phyloP scores from a whole-genome alignment of 2,888 invertebrate species.

The Sminthurides aquaticus region DNA sequence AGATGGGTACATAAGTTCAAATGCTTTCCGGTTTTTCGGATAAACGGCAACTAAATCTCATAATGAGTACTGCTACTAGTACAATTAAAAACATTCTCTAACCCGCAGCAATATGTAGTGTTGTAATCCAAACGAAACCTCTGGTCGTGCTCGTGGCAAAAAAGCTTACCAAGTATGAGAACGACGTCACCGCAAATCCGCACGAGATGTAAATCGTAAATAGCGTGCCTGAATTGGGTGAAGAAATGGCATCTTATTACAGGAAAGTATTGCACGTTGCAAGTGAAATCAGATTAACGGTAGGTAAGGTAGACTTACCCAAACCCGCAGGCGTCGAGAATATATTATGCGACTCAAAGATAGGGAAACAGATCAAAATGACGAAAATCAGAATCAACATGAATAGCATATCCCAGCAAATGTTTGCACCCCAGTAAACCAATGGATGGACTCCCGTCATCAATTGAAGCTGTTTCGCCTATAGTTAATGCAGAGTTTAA shows the following conservation, averaged over 20 bases:
- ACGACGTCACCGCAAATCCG: conserved; percentile 57
- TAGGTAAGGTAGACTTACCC: conserved; percentile 21
- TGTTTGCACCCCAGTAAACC: conserved; percentile 49
- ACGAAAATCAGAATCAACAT: conserved; percentile 46
- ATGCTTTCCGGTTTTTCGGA: neutral
- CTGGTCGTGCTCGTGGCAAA: conserved; percentile 51
- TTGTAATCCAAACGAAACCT: conserved; percentile 49
- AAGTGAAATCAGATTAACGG: too few species aligned
- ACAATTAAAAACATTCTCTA: too few species aligned
- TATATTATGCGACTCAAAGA: conserved; percentile 45
- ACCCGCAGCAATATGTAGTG: conserved; percentile 44
- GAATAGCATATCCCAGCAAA: conserved; percentile 49
- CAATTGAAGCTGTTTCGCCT: conserved; percentile 47
- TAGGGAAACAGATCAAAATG: conserved; percentile 46
- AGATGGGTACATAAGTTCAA: neutral
- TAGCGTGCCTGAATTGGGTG: conserved; percentile 49
- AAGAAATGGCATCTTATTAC: conserved; percentile 23
- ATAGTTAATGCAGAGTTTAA: too few species aligned
- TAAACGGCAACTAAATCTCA: too few species aligned
- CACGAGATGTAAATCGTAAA: conserved; percentile 54
- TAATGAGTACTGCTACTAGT: too few species aligned
- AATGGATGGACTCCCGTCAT: conserved; percentile 48
- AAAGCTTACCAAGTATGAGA: conserved; percentile 57
- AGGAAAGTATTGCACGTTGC: neutral
- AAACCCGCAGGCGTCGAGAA: conserved; percentile 42